Base-by-base conservation (phyloP, 2,888 invertebrate species). In the Agriopis aurantiaria region DNA sequence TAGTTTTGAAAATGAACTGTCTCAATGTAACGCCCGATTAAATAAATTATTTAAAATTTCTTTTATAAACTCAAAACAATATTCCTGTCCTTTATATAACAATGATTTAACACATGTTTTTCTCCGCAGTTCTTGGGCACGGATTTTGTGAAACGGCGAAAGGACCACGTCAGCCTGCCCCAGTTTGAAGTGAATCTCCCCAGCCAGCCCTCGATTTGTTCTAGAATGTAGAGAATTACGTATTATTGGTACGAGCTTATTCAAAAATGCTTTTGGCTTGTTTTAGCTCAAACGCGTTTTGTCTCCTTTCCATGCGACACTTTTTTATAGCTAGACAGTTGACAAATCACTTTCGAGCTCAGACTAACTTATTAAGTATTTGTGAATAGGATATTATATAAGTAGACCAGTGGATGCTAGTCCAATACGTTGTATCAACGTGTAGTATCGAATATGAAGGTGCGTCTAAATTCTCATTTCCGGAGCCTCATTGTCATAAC, bases 111-210 rank as follows among this genome's bases (percentile, higher is more conserved):
- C 33, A 33, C 33, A 3, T 33, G 73, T 11, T 56, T 40, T 46
- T 10, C 1, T 68, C 88, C 85, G 9, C 87, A 93, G 93, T 91
- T 73, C 0, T 89, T 85, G 84, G 86, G 92, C 56, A 93, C 92
- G 4, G 92, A 92, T 43, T 73, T 90, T 4, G 80, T 93, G 49
- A 76, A 86, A 43, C 84, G 80, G 62, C 85, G 86, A 69, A 83
- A 84, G 63, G 84, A 87, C 14, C 87, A 86, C 65, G 69, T 72
- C 0, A 73, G 82, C 0, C 40, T 91, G 5, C 83, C 88, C 0
- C 87, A 86, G 65, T 82, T 86, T 49, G 91, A 92, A 9, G 72
- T 85, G 60, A 75, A 40, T 63, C 63, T 41, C 41, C 57, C 46
- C 46, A 63, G 51, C 59, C 75, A 61, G 12, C 33, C 23, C 17